These are phyloP conservation scores for Nemapogon koenigi DNA, from an alignment of 2,888 invertebrate species.

Conservation along the genomic window DNA sequence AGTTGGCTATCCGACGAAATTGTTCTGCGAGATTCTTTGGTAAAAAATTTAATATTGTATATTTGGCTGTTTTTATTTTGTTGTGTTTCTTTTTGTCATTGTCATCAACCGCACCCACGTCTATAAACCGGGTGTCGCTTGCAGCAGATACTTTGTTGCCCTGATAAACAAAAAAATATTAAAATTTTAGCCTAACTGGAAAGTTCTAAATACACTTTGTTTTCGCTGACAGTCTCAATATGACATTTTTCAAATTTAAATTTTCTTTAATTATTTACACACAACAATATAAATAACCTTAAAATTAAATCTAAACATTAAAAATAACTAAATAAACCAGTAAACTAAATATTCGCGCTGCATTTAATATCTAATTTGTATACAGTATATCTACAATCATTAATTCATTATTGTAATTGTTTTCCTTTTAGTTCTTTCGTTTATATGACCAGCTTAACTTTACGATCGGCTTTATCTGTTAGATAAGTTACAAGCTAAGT, in stretches of 20 bases:
- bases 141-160: constrained; percentile 65
- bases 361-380: too few relatives aligned
- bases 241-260: neutral
- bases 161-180: constrained; percentile 33
- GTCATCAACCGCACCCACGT: constrained; percentile 56
- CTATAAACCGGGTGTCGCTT: constrained; percentile 66
- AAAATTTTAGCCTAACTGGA: neutral
- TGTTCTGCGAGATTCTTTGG: constrained; percentile 85
- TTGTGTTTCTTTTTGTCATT: constrained; percentile 48
- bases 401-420: too few relatives aligned
- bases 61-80: constrained; percentile 72
- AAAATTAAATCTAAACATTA: too few relatives aligned
- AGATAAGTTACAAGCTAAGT: too few relatives aligned
- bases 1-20: constrained; percentile 83
- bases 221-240: neutral
- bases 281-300: neutral
- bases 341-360: too few relatives aligned
- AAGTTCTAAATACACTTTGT: neutral
- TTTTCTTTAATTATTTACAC: neutral
- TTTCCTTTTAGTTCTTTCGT: too few relatives aligned
- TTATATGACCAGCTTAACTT: too few relatives aligned
- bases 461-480: too few relatives aligned
- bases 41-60: constrained; percentile 78
- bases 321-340: too few relatives aligned
- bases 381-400: too few relatives aligned